These are phyloP conservation scores for Elaphurus davidianus DNA, from an alignment of 2,113 vertebrate genomes.

Conservation along the genomic window DNA sequence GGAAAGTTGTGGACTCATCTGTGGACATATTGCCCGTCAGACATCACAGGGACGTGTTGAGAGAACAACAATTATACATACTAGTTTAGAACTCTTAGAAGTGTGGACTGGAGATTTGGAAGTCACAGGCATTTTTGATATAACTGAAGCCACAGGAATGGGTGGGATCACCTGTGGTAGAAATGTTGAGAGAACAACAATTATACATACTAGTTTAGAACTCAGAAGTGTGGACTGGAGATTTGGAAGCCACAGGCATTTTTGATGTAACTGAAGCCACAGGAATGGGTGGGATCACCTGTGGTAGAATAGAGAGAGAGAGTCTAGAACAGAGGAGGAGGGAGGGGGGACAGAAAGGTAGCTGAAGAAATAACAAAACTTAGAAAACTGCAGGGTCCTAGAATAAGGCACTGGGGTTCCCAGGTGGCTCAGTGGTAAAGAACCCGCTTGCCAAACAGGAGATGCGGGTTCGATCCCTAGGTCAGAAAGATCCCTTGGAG, in stretches of 20 bases:
- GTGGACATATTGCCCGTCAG: not conserved
- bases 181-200: not conserved
- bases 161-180: not conserved
- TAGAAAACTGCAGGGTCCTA: not conserved
- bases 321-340: not conserved
- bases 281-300: not conserved
- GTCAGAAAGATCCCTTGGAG: not conserved
- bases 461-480: not conserved
- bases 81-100: not conserved
- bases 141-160: not conserved
- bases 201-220: not conserved
- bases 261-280: not conserved
- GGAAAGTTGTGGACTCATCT: not conserved
- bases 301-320: not conserved
- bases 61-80: accelerated
- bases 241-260: not conserved
- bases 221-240: not conserved
- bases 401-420: not conserved
- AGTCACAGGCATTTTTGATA: not conserved
- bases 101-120: not conserved
- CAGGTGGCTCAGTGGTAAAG: not conserved
- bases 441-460: not conserved
- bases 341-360: not conserved
- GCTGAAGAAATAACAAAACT: not conserved
- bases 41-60: not conserved